Base-by-base conservation (phyloP, 2,888 invertebrate species). In the Chymomyza amoena region DNA sequence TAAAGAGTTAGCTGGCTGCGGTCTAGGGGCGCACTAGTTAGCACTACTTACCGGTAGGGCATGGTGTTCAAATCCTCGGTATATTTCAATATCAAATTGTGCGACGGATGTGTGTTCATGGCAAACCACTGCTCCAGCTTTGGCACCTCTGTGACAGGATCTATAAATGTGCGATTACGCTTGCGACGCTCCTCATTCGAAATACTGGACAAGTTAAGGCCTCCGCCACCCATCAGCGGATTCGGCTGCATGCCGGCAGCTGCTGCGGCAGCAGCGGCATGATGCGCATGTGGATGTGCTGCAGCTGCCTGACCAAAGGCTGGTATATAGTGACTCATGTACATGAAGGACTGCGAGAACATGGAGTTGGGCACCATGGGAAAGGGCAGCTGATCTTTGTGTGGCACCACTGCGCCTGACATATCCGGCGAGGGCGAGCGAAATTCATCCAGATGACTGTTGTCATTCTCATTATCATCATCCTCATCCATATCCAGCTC, bases 41-140 rank as follows among this genome's bases (percentile, higher is more conserved):
- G 9, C 36, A 36, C 6, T 16, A 84, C 90, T 90, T 71, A 92
- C 92, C 92, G 90, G 92, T 99, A 99, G 65, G 98, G 97, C 95
- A 98, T 98, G 76, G 96, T 94, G 92, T 99, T 99, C 82, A 99
- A 93, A 91, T 98, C 98, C 89, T 99, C 98, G 3, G 99, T 99
- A 92, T 98, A 99, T 92, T 99, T 98, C 81, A 99, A 94, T 89
- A 99, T 99, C 90, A 99, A 93, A 93, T 98, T 97, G 92, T 99
- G 99, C 83, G 98, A 98, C 52, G 99, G 99, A 93, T 99, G 99
- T 50, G 99, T 99, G 92, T 99, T 99, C 92, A 98, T 95, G 39
- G 96, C 95, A 92, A 99, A 99, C 98, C 99, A 99, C 90, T 97
- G 96, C 90, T 97, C 97, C 76, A 97, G 93, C 75, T 97, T 95